These are phyloP conservation scores for Merodon equestris DNA, from an alignment of 2,888 invertebrate genomes.

Conservation along the genomic window DNA sequence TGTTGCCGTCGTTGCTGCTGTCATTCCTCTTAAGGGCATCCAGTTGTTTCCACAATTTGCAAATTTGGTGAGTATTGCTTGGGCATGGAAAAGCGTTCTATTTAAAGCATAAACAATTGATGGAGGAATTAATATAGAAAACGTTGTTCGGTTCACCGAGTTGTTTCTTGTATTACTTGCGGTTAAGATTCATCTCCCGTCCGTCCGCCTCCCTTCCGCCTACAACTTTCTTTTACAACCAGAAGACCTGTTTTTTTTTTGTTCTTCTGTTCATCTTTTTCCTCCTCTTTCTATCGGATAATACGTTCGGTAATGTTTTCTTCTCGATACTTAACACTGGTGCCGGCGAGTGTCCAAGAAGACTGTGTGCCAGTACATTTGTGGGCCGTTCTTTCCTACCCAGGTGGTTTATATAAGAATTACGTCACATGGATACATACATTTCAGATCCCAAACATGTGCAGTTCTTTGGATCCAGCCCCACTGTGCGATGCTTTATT, in stretches of 20 bases:
- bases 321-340: constrained; percentile 37
- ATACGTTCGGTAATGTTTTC: constrained; percentile 55
- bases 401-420: no score
- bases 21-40: constrained; percentile 60
- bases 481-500: constrained; percentile 32
- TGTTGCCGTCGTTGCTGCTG: constrained; percentile 17
- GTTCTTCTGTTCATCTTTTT: constrained; percentile 37
- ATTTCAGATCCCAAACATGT: no score
- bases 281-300: constrained; percentile 44
- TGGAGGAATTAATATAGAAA: no score
- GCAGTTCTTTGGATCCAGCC: not conserved
- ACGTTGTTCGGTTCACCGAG: no score
- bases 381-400: not conserved
- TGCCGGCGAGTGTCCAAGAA: constrained; percentile 20
- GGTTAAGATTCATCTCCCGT: constrained; percentile 41
- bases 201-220: constrained; percentile 58
- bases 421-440: no score
- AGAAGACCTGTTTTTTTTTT: constrained; percentile 64
- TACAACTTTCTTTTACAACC: constrained; percentile 64
- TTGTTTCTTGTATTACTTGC: constrained; percentile 34
- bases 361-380: no score
- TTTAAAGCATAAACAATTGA: no score
- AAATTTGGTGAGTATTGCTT: constrained; percentile 57
- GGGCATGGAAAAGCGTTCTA: no score
- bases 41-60: constrained; percentile 62